Percentiles rank a stretch among this genome's conserved stretches.
Conservation (phyloP, 2,888 invertebrate species). For the Callinectes sapidus region DNA sequence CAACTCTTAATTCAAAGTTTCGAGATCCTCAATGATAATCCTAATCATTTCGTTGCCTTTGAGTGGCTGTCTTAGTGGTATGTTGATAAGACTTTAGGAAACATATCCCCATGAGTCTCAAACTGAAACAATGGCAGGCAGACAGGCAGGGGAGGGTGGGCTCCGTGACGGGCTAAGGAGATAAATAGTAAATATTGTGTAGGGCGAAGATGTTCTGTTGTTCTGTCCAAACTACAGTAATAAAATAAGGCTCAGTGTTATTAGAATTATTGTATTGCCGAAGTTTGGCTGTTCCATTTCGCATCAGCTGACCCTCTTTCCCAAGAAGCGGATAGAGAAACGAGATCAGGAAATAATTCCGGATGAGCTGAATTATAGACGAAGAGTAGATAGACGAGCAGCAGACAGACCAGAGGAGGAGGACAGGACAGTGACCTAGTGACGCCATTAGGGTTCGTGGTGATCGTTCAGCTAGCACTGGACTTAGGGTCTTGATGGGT, state of each 20-base stretch:
- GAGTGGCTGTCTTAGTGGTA: neutral
- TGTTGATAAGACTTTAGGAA: neutral
- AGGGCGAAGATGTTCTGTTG: neutral
- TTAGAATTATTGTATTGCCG: constrained; percentile 2
- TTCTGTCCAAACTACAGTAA: neutral
- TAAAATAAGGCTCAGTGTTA: constrained; percentile 11
- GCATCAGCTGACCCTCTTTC: neutral
- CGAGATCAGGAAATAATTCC: neutral
- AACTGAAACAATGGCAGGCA: neutral
- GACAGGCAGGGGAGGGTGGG: neutral
- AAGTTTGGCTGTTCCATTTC: constrained; percentile 5
- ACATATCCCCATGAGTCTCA: neutral
- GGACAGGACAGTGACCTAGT: neutral
- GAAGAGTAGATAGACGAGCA: neutral
- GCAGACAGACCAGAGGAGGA: neutral
- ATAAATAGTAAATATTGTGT: neutral
- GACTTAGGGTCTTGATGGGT: neutral
- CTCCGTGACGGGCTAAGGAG: neutral
- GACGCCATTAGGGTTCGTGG: neutral
- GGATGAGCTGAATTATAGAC: constrained; percentile 5
- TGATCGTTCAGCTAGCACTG: neutral
- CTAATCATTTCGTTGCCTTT: neutral
- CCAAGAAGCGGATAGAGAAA: neutral
- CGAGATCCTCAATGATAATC: neutral
- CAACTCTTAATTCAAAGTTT: neutral